A percentile compares a stretch with the other conserved stretches of the same genome.
These are phyloP conservation scores for Moxostoma hubbsi DNA, from an alignment of 2,797 vertebrate genomes.

Conservation along the genomic window DNA sequence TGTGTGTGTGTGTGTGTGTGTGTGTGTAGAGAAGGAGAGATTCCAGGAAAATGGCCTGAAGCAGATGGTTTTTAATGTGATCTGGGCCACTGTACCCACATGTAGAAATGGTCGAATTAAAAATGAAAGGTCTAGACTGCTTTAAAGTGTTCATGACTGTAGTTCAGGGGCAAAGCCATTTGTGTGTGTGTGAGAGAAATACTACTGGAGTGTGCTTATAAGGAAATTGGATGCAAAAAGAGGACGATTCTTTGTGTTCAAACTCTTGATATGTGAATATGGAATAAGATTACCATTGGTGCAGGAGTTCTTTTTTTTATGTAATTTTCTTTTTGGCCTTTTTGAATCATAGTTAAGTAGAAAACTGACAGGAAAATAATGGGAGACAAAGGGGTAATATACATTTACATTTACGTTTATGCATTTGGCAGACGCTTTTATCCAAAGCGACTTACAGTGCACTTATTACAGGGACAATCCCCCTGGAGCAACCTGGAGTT, in stretches of 20 bases:
- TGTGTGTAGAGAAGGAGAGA: background rate
- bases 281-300: too few relatives aligned
- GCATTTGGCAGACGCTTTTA: too few relatives aligned
- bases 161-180: slow-evolving; percentile 15
- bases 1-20: background rate
- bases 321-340: too few relatives aligned
- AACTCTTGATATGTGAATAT: too few relatives aligned
- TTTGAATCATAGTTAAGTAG: too few relatives aligned
- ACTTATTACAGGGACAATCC: too few relatives aligned
- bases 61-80: slow-evolving; percentile 44
- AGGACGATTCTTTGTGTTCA: background rate
- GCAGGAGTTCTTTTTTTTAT: too few relatives aligned
- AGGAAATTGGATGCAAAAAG: background rate
- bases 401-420: too few relatives aligned
- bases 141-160: background rate
- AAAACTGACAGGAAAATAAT: background rate
- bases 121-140: slow-evolving; percentile 40
- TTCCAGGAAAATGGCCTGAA: slow-evolving; percentile 21
- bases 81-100: slow-evolving; percentile 29
- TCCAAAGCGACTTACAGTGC: too few relatives aligned
- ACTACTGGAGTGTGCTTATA: background rate
- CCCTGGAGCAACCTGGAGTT: too few relatives aligned
- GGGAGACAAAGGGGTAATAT: too few relatives aligned
- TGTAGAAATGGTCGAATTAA: slow-evolving; percentile 14
- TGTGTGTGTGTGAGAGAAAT: background rate